Conservation (phyloP, 2,113 vertebrate species). For the Dolichotis patagonum region DNA sequence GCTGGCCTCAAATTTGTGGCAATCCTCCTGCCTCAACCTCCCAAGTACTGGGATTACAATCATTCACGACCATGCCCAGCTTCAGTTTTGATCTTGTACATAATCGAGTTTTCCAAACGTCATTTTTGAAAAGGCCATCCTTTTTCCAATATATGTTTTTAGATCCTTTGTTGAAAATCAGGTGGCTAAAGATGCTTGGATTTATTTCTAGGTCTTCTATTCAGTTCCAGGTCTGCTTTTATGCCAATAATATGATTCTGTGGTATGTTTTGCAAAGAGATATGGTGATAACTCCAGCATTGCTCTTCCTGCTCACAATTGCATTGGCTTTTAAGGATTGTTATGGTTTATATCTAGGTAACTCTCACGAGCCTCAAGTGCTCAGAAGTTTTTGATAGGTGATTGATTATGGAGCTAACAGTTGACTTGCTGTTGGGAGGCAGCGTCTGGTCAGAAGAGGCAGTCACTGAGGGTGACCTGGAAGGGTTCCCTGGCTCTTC, state of each 20-base stretch:
- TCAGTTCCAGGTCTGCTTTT: not conserved
- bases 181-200: not conserved
- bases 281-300: not conserved
- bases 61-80: not conserved
- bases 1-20: not conserved
- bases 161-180: not conserved
- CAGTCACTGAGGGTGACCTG: not conserved
- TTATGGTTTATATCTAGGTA: not conserved
- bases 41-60: not conserved
- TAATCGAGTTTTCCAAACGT: not conserved
- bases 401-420: not conserved
- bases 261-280: not conserved
- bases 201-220: not conserved
- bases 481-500: not conserved
- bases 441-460: not conserved
- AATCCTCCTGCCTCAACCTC: not conserved
- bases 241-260: not conserved
- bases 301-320: not conserved
- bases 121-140: not conserved
- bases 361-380: not conserved
- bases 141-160: not conserved
- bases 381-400: not conserved
- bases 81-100: not conserved
- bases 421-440: not conserved
- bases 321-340: not conserved